These are phyloP conservation scores for Aspidapion aeneum DNA, from an alignment of 2,888 invertebrate genomes.

Conservation along the genomic window DNA sequence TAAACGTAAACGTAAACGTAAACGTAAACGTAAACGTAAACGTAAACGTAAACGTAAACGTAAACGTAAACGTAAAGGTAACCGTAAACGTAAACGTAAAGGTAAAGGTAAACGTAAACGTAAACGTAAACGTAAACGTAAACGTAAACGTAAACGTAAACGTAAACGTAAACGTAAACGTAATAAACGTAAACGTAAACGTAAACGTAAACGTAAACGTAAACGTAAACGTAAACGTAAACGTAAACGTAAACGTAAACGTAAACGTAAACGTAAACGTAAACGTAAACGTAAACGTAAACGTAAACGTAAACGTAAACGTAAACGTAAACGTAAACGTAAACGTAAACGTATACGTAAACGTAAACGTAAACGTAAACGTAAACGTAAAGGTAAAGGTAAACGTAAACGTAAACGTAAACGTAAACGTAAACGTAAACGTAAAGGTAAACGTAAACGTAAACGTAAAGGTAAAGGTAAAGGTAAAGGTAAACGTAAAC, in stretches of 20 bases:
- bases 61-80: not conserved
- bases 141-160: not conserved
- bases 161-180: not conserved
- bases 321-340: not conserved
- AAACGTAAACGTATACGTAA: not conserved
- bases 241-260: not conserved
- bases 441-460: not conserved
- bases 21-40: not conserved
- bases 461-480: not conserved
- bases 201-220: not conserved
- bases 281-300: not conserved
- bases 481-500: not conserved
- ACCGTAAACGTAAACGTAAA: not conserved
- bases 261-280: not conserved
- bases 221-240: not conserved
- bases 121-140: not conserved
- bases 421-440: not conserved
- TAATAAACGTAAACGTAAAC: not conserved
- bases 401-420: not conserved
- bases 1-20: not conserved
- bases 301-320: not conserved
- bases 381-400: not conserved
- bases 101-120: not conserved
- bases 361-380: not conserved
- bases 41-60: not conserved